A percentile compares a stretch with the other conserved stretches of the same genome.
Conservation (phyloP, 2,888 invertebrate genomes). For the Tillus elongatus region DNA sequence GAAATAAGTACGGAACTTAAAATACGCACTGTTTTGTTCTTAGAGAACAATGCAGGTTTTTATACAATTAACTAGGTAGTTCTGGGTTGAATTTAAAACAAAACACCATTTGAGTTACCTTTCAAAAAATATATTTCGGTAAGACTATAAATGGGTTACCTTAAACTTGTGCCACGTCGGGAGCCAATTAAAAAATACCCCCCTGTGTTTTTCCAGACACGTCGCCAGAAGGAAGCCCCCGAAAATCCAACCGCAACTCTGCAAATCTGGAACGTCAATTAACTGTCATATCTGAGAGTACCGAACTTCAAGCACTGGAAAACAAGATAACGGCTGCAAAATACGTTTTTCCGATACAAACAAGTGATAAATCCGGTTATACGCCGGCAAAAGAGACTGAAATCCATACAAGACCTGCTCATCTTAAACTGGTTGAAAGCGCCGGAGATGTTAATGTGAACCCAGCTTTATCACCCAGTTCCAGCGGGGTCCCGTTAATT, state of each 20-base stretch:
- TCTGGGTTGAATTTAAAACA: too few relatives aligned
- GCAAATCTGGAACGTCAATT: constrained; percentile 53
- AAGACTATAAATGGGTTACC: too few relatives aligned
- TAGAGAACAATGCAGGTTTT: too few relatives aligned
- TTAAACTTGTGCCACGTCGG: not conserved
- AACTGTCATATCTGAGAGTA: constrained; percentile 59
- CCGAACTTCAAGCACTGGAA: constrained; percentile 59
- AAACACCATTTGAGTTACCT: too few relatives aligned
- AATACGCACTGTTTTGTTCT: too few relatives aligned
- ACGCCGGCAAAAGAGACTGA: constrained; percentile 46
- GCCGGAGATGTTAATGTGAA: constrained; percentile 39
- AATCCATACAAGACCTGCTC: constrained; percentile 24
- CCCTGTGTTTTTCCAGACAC: constrained; percentile 46
- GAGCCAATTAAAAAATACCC: too few relatives aligned
- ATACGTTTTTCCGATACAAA: constrained; percentile 35
- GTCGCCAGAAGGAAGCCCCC: constrained; percentile 52
- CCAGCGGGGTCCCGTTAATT: constrained; percentile 60
- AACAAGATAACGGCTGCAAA: constrained; percentile 44
- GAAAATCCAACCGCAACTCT: constrained; percentile 53
- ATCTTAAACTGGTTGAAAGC: constrained; percentile 36
- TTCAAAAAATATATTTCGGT: too few relatives aligned
- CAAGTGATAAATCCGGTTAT: constrained; percentile 47
- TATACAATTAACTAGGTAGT: too few relatives aligned
- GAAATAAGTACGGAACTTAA: too few relatives aligned
- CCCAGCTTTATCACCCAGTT: constrained; percentile 52